Conservation (phyloP, 2,113 vertebrate genomes). For the Callionymus lyra region DNA sequence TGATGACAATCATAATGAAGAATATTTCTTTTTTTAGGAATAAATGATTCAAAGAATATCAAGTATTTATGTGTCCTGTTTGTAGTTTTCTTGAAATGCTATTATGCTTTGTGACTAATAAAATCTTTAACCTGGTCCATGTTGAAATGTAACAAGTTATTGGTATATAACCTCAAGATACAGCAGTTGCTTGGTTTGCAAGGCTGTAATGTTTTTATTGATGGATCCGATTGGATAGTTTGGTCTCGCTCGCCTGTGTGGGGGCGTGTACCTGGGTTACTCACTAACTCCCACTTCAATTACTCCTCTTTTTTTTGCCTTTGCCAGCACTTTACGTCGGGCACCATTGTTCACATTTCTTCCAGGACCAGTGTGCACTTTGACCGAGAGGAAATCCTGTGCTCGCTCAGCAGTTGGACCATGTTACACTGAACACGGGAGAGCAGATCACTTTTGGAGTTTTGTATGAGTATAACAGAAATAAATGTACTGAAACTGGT, state of each 20-base stretch:
- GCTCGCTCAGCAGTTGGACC: conserved; percentile 44
- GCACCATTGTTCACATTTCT: conserved; percentile 24
- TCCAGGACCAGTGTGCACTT: conserved; percentile 49
- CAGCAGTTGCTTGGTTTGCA: conserved; percentile 15
- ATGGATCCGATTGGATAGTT: conserved; percentile 19
- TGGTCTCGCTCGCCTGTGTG: conserved; percentile 29
- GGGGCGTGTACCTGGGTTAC: conserved; percentile 33
- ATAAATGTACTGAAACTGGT: conserved; percentile 7
- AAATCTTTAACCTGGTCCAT: neutral
- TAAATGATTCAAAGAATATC: neutral
- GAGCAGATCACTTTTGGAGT: conserved; percentile 9
- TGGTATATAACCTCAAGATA: conserved; percentile 2
- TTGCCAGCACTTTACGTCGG: conserved; percentile 45
- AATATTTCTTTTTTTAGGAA: conserved; percentile 3
- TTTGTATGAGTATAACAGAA: conserved; percentile 7
- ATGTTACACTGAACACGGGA: conserved; percentile 1
- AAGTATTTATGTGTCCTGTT: neutral
- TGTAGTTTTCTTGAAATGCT: conserved; percentile 24
- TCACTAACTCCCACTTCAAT: conserved; percentile 52
- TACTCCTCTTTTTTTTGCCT: conserved; percentile 38
- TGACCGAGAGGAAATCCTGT: conserved; percentile 63
- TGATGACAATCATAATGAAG: conserved; percentile 20
- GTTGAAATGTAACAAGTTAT: conserved; percentile 2
- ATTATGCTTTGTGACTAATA: neutral
- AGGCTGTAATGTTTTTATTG: conserved; percentile 7